phyloP scores from a whole-genome alignment of 2,113 vertebrate genomes.

The Protobothrops mucrosquamatus region DNA sequence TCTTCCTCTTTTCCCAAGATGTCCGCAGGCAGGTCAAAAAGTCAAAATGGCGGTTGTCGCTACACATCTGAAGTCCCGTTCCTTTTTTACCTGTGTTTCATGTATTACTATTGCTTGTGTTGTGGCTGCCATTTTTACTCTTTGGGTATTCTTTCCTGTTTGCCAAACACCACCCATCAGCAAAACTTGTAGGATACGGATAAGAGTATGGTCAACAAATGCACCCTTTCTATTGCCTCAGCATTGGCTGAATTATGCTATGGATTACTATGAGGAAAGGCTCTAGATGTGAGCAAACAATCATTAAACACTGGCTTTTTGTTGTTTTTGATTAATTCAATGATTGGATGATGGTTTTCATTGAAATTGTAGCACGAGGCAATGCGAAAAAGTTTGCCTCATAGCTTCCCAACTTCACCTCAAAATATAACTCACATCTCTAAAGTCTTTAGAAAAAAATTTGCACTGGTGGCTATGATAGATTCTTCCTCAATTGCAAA shows the following conservation, averaged over 20 bases:
- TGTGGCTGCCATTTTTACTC: not conserved
- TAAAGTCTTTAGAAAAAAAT: not conserved
- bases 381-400: not conserved
- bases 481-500: not conserved
- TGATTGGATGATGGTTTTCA: not conserved
- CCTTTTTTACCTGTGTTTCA: not conserved
- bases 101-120: not conserved
- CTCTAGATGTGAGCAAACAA: not conserved
- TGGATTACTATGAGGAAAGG: not conserved
- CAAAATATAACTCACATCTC: not conserved
- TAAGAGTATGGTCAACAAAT: not conserved
- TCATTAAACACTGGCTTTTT: not conserved
- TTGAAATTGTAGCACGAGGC: too few relatives aligned
- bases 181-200: not conserved
- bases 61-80: not conserved
- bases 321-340: not conserved
- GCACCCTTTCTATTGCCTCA: not conserved
- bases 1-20: not conserved
- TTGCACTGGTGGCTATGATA: not conserved
- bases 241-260: not conserved
- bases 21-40: not conserved
- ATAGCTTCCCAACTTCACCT: not conserved
- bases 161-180: not conserved
- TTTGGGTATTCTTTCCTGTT: not conserved
- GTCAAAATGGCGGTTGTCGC: not conserved